Conservation (phyloP, 2,113 vertebrate species). For the Myxocyprinus asiaticus region DNA sequence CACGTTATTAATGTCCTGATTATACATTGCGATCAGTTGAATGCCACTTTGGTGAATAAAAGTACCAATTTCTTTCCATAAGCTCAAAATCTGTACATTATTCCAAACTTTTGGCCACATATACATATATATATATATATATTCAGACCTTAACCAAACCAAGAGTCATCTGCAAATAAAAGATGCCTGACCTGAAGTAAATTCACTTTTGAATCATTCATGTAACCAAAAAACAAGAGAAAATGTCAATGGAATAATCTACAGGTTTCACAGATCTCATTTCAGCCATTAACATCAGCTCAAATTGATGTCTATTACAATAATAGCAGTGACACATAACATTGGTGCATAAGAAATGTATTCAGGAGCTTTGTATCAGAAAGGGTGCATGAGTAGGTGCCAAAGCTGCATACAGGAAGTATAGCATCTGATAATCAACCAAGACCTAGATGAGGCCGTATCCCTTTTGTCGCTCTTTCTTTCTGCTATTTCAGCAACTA, state of each 20-base stretch:
- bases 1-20: no score
- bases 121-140: no score
- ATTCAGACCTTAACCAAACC: no score
- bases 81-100: no score
- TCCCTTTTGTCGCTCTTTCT: slow-evolving; percentile 2
- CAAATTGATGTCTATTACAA: neutral
- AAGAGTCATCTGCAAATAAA: no score
- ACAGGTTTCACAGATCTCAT: neutral
- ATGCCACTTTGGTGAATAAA: no score
- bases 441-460: neutral
- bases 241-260: neutral
- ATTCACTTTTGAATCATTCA: no score
- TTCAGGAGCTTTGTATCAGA: slow-evolving; percentile 62
- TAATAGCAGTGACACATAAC: neutral
- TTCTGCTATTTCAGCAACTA: slow-evolving; percentile 8
- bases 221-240: no score
- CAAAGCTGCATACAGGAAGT: slow-evolving; percentile 31
- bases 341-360: neutral
- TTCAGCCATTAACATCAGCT: neutral
- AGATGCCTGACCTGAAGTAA: no score
- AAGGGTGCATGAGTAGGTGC: slow-evolving; percentile 46
- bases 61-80: no score
- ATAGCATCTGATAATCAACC: slow-evolving; percentile 40
- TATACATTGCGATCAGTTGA: no score
- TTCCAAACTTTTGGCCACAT: no score